Percentiles rank a stretch among this genome's conserved stretches.
These are phyloP conservation scores for Taenaris catops DNA, from an alignment of 2,888 invertebrate species.

Conservation along the genomic window DNA sequence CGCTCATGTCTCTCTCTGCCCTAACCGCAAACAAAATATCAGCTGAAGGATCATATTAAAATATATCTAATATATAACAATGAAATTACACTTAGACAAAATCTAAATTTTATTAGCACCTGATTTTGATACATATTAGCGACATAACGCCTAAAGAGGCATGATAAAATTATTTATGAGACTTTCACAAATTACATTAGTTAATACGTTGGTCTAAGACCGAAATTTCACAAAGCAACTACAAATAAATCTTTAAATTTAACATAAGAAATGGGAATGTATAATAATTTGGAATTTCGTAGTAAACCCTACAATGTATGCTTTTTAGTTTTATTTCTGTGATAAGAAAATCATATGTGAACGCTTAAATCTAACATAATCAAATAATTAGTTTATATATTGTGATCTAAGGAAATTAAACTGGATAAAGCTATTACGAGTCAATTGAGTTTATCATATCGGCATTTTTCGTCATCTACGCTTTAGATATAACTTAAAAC, in stretches of 20 bases:
- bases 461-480: not conserved
- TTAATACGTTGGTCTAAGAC: conserved; percentile 1
- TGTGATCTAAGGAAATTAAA: conserved; percentile 10
- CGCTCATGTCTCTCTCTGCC: no score
- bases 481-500: no score
- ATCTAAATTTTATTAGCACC: no score
- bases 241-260: no score
- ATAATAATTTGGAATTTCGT: conserved; percentile 1
- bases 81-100: no score
- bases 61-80: no score
- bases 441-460: conserved; percentile 18
- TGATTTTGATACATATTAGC: no score
- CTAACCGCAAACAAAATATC: no score
- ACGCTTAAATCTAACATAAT: conserved; percentile 9
- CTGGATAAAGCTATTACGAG: conserved; percentile 7
- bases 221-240: not conserved
- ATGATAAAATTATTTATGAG: conserved; percentile 1
- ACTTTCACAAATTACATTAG: not conserved
- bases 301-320: not conserved
- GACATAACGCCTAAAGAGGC: no score
- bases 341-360: conserved; percentile 4
- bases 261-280: no score
- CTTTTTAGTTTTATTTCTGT: conserved; percentile 1
- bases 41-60: no score
- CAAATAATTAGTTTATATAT: conserved; percentile 6